Evolutionary conservation across 2,888 invertebrate genomes (phyloP).

Genomic region (Macroteleia sp.): DNA sequence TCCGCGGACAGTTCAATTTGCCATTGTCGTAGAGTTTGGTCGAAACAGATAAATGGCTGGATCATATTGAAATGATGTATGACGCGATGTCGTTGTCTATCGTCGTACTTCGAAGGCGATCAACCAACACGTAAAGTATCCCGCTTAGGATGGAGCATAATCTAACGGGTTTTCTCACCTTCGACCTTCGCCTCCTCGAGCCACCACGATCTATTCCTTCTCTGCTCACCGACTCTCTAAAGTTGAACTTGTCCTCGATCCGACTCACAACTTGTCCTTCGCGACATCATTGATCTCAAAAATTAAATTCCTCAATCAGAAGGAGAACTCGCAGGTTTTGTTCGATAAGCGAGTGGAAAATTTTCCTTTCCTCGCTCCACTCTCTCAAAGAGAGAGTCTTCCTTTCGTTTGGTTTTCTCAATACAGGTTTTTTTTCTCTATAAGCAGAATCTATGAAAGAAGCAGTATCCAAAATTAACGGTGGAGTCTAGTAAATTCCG

Average conservation of each 20-base stretch:
- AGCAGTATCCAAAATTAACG: too few relatives aligned
- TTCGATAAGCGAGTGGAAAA: too few relatives aligned
- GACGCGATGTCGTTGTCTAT: slow-evolving; percentile 20
- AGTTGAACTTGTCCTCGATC: slow-evolving; percentile 61
- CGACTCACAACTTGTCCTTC: slow-evolving; percentile 37
- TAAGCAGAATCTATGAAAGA: too few relatives aligned
- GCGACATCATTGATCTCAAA: slow-evolving; percentile 25
- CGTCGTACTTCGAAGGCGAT: slow-evolving; percentile 12
- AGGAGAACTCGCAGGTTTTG: neutral
- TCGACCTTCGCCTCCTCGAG: slow-evolving; percentile 60
- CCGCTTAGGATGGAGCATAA: slow-evolving; percentile 33
- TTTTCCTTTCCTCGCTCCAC: too few relatives aligned
- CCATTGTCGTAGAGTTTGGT: slow-evolving; percentile 15
- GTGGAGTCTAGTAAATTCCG: neutral
- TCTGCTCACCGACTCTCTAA: slow-evolving; percentile 54
- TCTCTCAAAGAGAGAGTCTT: too few relatives aligned
- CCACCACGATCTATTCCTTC: slow-evolving; percentile 49
- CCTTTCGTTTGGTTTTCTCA: too few relatives aligned
- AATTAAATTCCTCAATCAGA: slow-evolving; percentile 15
- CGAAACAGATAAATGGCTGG: slow-evolving; percentile 28
- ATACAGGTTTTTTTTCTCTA: neutral
- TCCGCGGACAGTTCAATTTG: slow-evolving; percentile 39
- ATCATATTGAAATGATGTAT: slow-evolving; percentile 2
- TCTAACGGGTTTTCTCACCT: slow-evolving; percentile 66
- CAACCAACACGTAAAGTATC: slow-evolving; percentile 28